Percentiles rank a stretch among this genome's conserved stretches.
Evolutionary conservation across 2,888 invertebrate genomes (phyloP).

Genomic region (Nomada fucata): DNA sequence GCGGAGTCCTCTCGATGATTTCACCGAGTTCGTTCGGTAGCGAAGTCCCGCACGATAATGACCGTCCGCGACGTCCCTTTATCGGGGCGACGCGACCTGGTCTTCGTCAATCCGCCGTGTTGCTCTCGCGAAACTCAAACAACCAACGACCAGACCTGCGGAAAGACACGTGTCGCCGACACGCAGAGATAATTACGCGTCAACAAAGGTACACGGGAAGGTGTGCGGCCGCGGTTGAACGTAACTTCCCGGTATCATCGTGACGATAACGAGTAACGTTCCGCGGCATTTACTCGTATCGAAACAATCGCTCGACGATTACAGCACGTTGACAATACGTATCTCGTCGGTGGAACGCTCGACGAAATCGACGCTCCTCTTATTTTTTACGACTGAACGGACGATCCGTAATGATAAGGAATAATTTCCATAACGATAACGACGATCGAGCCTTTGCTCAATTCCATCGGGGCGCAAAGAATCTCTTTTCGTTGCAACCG

Average conservation of each 20-base stretch:
- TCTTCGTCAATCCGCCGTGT: conserved; percentile 4
- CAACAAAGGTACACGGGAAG: conserved; percentile 57
- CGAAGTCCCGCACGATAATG: neutral
- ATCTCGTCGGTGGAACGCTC: too few relatives aligned
- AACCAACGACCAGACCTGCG: conserved; percentile 22
- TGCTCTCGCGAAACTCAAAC: conserved; percentile 47
- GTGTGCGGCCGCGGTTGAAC: neutral
- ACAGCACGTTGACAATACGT: too few relatives aligned
- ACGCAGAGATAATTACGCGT: conserved; percentile 69
- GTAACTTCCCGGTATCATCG: neutral
- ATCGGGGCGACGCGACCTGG: conserved; percentile 9
- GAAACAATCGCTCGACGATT: too few relatives aligned
- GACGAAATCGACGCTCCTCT: too few relatives aligned
- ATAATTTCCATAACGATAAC: too few relatives aligned
- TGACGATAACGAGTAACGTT: neutral
- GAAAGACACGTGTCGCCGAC: conserved; percentile 66
- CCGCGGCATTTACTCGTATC: neutral
- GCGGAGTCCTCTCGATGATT: neutral
- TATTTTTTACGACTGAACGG: too few relatives aligned
- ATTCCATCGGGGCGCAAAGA: too few relatives aligned
- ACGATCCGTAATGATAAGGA: too few relatives aligned
- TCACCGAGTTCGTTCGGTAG: too few relatives aligned
- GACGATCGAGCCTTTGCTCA: too few relatives aligned
- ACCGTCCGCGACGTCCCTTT: neutral
- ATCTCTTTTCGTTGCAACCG: too few relatives aligned